Conservation (phyloP, 1,140 invertebrate genomes). For the Platorchestia sp. region DNA sequence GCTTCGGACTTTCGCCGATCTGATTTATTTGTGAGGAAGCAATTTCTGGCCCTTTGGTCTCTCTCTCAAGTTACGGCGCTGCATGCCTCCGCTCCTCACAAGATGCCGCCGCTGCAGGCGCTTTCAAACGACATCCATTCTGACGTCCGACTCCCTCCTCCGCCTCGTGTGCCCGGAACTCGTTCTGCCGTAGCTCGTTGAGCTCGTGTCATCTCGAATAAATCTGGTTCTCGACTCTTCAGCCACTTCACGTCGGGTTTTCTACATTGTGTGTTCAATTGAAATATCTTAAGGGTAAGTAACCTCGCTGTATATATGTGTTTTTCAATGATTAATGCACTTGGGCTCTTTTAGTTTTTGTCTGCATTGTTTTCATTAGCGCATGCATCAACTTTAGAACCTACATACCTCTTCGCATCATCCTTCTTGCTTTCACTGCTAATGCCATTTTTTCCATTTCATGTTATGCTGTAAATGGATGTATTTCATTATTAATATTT, state of each 20-base stretch:
- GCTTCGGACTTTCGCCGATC: constrained; percentile 43
- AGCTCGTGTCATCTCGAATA: too few relatives aligned
- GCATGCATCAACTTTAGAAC: too few relatives aligned
- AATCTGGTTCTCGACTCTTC: too few relatives aligned
- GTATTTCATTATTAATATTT: too few relatives aligned
- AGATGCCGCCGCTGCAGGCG: neutral
- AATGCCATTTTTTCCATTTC: too few relatives aligned
- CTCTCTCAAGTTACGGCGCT: constrained; percentile 43
- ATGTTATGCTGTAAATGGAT: too few relatives aligned
- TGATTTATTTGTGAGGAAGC: constrained; percentile 53
- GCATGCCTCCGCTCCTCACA: neutral
- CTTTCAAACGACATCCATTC: neutral
- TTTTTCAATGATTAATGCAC: neutral
- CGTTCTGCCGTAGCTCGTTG: neutral
- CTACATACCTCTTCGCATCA: too few relatives aligned
- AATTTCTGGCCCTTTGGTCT: constrained; percentile 27
- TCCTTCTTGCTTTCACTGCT: too few relatives aligned
- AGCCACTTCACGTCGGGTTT: too few relatives aligned
- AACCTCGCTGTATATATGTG: neutral
- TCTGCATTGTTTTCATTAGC: neutral
- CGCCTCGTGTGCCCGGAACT: neutral
- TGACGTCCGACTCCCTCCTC: neutral
- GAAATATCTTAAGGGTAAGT: neutral
- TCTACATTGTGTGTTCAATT: neutral
- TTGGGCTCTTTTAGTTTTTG: neutral